A percentile compares a stretch with the other conserved stretches of the same genome.
These are phyloP conservation scores for Chiloscyllium punctatum DNA, from an alignment of 2,797 vertebrate species.

Conservation along the genomic window DNA sequence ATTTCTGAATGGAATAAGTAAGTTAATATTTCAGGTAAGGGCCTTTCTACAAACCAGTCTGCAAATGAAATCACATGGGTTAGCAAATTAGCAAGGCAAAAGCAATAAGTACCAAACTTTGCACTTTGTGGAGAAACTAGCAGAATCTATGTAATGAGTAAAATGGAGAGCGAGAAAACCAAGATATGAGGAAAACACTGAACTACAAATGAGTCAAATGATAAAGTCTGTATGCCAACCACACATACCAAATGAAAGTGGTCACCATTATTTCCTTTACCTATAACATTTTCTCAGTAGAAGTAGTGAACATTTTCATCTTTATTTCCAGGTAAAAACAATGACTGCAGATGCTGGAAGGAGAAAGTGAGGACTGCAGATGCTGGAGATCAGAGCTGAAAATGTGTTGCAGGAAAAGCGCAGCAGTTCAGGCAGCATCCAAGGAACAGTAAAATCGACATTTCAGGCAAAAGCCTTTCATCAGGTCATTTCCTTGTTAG, in stretches of 20 bases:
- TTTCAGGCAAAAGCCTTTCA: too few species aligned
- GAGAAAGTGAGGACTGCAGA: too few species aligned
- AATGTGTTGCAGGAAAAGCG: too few species aligned
- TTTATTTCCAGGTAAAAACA: neutral
- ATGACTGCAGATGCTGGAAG: too few species aligned
- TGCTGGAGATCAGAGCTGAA: too few species aligned
- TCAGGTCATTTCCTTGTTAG: constrained; percentile 15
- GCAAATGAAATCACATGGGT: neutral
- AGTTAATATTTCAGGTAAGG: neutral
- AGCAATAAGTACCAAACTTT: neutral
- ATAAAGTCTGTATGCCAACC: neutral
- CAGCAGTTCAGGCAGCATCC: too few species aligned
- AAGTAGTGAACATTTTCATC: neutral
- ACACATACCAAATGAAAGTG: neutral
- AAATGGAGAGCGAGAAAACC: neutral
- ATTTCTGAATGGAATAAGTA: neutral
- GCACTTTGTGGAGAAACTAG: neutral
- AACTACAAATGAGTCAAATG: neutral
- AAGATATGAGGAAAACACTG: neutral
- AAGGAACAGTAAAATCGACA: too few species aligned
- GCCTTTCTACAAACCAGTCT: neutral
- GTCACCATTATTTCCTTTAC: neutral
- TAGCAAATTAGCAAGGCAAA: neutral
- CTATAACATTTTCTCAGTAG: neutral
- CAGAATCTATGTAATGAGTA: neutral